Evolutionary conservation across 2,888 invertebrate species (phyloP).

Genomic region (Bursaphelenchus okinawaensis): DNA sequence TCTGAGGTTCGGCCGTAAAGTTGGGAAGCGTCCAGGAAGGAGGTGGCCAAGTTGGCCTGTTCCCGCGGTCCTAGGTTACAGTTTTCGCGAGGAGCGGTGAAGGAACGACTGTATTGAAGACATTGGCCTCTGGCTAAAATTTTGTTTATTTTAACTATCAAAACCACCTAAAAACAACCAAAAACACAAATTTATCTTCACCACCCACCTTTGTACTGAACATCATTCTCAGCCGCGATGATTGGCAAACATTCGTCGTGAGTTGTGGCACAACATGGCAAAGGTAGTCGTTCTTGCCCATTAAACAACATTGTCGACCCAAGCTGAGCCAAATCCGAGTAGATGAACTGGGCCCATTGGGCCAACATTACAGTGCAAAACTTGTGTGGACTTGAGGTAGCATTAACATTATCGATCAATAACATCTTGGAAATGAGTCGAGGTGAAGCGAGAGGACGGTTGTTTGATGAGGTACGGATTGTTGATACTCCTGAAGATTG

Average conservation of each 20-base stretch:
- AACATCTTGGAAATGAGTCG: conserved; percentile 27
- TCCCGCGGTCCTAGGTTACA: conserved; percentile 65
- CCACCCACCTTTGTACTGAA: conserved; percentile 18
- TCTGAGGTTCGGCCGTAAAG: conserved; percentile 84
- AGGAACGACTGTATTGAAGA: conserved; percentile 45
- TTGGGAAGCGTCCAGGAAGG: conserved; percentile 72
- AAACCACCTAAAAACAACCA: too few relatives aligned
- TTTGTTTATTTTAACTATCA: not conserved
- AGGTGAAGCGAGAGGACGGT: conserved; percentile 32
- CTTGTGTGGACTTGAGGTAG: conserved; percentile 25
- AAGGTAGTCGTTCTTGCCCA: conserved; percentile 72
- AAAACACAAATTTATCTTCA: not conserved
- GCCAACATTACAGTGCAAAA: conserved; percentile 73
- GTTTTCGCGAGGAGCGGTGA: conserved; percentile 43
- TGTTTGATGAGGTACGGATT: conserved; percentile 26
- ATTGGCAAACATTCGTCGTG: conserved; percentile 83
- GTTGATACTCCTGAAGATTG: conserved; percentile 27
- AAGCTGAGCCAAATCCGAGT: conserved; percentile 62
- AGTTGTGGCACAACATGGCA: conserved; percentile 69
- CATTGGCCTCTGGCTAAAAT: conserved; percentile 38
- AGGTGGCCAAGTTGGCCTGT: conserved; percentile 87
- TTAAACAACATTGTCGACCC: conserved; percentile 63
- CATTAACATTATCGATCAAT: conserved; percentile 21
- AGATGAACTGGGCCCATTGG: conserved; percentile 55
- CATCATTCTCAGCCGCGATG: conserved; percentile 69